A percentile compares a stretch with the other conserved stretches of the same genome.
Evolutionary conservation across 1,140 invertebrate species (phyloP).

Genomic region (Aphaenogaster rudis): DNA sequence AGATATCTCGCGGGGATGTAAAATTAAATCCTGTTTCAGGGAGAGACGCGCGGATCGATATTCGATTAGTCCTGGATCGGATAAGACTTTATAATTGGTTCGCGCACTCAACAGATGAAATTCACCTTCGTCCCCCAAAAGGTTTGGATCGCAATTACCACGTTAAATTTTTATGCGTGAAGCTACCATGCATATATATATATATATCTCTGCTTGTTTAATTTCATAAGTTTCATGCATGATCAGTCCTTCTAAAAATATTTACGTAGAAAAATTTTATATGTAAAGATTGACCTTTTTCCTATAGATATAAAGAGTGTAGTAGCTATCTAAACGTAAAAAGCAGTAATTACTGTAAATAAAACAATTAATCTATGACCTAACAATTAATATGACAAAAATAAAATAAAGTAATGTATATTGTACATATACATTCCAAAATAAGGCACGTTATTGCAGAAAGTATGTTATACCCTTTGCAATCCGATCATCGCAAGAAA

Average conservation of each 20-base stretch:
- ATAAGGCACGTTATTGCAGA: no score
- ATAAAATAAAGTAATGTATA: not conserved
- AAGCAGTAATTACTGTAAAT: not conserved
- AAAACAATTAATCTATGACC: not conserved
- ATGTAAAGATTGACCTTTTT: not conserved
- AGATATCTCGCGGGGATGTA: constrained; percentile 61
- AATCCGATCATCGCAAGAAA: not conserved
- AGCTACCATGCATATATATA: no score
- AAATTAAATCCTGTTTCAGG: constrained; percentile 65
- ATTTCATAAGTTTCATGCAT: not conserved
- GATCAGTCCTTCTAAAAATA: not conserved
- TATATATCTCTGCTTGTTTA: not conserved
- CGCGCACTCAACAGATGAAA: constrained; percentile 65
- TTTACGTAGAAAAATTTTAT: not conserved
- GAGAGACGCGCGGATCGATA: constrained; percentile 59
- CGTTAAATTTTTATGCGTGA: constrained; percentile 49
- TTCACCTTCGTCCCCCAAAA: constrained; percentile 44
- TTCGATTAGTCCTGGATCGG: constrained; percentile 63
- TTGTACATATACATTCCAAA: not conserved
- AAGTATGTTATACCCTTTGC: not conserved
- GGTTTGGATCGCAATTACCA: constrained; percentile 24
- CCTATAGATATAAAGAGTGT: not conserved
- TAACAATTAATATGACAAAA: not conserved
- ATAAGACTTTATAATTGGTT: constrained; percentile 65
- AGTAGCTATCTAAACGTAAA: not conserved